phyloP scores from a whole-genome alignment of 2,113 vertebrate species.

The Glaucidium brasilianum region DNA sequence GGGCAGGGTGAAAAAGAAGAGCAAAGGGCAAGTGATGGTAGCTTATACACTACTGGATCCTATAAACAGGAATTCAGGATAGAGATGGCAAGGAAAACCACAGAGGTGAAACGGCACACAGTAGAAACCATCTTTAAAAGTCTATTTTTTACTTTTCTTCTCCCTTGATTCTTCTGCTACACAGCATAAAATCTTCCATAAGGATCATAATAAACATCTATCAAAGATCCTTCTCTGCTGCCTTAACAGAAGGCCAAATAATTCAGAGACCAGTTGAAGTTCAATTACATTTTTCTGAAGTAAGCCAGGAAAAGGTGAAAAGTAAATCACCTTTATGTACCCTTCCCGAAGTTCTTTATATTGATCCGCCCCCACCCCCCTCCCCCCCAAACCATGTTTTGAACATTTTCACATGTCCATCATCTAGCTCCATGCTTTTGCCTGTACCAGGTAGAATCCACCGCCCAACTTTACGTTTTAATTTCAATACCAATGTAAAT shows the following conservation, averaged over 20 bases:
- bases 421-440: background rate
- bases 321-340: slow-evolving; percentile 41
- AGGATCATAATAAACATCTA: slow-evolving; percentile 14
- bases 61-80: background rate
- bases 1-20: background rate
- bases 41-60: background rate
- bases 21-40: background rate
- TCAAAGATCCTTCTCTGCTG: background rate
- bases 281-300: slow-evolving; percentile 37
- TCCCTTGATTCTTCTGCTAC: background rate
- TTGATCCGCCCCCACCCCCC: background rate
- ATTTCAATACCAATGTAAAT: background rate
- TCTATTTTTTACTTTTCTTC: background rate
- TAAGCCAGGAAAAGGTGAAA: slow-evolving; percentile 16
- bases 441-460: background rate
- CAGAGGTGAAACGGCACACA: background rate
- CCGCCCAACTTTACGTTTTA: background rate
- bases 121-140: background rate
- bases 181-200: background rate
- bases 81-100: background rate
- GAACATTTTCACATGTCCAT: background rate
- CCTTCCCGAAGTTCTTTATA: slow-evolving; percentile 3
- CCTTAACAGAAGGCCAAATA: slow-evolving; percentile 9
- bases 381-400: background rate
- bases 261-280: slow-evolving; percentile 45